Percentiles rank a stretch among this genome's conserved stretches.
phyloP scores from a whole-genome alignment of 2,113 vertebrate genomes.

The Grallaria varia region DNA sequence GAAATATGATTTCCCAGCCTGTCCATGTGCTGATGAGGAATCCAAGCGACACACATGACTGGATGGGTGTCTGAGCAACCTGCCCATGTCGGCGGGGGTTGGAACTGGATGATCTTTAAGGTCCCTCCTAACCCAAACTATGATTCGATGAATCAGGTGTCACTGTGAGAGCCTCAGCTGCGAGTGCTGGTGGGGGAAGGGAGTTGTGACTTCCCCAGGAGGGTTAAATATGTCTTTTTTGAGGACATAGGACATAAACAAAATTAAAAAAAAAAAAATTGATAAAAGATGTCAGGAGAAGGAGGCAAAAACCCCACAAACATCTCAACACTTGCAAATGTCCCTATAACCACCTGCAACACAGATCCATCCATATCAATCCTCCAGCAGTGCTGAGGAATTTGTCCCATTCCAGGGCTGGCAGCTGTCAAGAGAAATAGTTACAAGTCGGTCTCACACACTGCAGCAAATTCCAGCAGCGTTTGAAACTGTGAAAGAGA shows the following conservation, averaged over 20 bases:
- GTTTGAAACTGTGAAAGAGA: neutral
- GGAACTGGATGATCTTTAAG: neutral
- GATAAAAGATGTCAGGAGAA: neutral
- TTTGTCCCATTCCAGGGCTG: neutral
- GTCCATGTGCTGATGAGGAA: neutral
- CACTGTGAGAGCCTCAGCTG: neutral
- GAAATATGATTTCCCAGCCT: neutral
- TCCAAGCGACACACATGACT: neutral
- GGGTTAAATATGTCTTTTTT: neutral
- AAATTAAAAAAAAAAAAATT: neutral
- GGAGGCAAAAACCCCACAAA: neutral
- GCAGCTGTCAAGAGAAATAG: neutral
- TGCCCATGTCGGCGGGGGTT: no score
- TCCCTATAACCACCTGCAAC: neutral
- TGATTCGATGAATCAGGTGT: neutral
- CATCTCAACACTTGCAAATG: neutral
- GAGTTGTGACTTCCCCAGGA: neutral
- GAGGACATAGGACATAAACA: neutral
- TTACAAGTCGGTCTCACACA: neutral
- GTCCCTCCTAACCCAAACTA: neutral
- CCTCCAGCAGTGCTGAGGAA: neutral
- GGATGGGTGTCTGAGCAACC: neutral
- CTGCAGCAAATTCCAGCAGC: neutral
- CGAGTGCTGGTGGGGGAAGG: neutral
- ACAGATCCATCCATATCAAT: neutral